Evolutionary conservation across 1,140 invertebrate species (phyloP), one percentile per base, ranked within the genome.

Genomic region (Aphelenchoides avenae): DNA sequence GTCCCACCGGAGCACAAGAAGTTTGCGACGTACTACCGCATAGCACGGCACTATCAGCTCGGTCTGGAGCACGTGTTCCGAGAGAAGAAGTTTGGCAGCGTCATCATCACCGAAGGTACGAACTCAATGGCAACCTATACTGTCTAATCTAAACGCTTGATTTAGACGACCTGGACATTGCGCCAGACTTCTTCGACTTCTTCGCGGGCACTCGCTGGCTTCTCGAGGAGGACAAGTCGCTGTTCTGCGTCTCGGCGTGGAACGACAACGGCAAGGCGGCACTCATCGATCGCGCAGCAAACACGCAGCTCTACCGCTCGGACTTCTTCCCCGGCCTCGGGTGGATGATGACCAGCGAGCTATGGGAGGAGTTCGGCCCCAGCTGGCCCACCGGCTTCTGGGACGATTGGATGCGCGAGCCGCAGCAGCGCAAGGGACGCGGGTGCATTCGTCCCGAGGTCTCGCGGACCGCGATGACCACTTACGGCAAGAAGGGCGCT

Each of bases 291-390:
- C 18, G 30, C n/a, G 33, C 13, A 11, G 62, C 46, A 6, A 81
- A 85, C 7, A 85, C 88, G 50, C 78, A 89, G 42, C 80, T 95
- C 3, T 89, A 94, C 75, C 81, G 94, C 59, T 92, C 91, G 24
- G 94, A 99, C 79, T 98, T 99, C 80, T 98, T 99, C 78, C 91
- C 94, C 33, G 94, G 94, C 0, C 82, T 99, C 3, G 94, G 94
- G 5, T 99, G 94, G 94, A 70, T 75, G 73, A 75, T 76, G 66
- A 69, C 70, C 22, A 64, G 70, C 13, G 49, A 66, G 13, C 43
- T 73, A n/a, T 98, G 93, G 92, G 61, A 80, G 2, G 89, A 96
- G 77, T 81, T 98, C 18, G 84, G 84, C 54, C 80, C 83, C 0
- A 91, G 89, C 73, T 95, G 91, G 91, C 91, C 91, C 6, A 83